Evolutionary conservation across 2,113 vertebrate species (phyloP).

Genomic region (Periophthalmus modestus): DNA sequence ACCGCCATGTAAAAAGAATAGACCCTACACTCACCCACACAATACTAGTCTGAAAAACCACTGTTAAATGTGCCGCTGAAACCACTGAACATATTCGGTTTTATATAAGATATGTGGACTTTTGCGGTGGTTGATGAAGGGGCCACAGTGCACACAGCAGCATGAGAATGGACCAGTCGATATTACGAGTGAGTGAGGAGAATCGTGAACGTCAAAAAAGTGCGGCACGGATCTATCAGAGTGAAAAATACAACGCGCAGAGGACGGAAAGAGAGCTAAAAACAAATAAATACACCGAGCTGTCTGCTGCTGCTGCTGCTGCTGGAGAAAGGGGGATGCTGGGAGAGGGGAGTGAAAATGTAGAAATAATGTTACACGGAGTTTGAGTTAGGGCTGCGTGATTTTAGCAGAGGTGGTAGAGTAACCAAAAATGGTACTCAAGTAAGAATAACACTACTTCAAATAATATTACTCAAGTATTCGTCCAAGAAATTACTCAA

Average conservation of each 20-base stretch:
- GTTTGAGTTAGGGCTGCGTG: not conserved
- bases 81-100: not conserved
- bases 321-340: conserved; percentile 75
- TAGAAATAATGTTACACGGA: not conserved
- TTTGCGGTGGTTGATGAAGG: not conserved
- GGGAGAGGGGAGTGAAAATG: not conserved
- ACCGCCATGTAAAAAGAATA: not conserved
- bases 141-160: conserved; percentile 15
- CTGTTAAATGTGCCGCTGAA: not conserved
- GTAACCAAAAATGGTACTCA: too few species aligned
- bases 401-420: too few species aligned
- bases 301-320: conserved; percentile 89
- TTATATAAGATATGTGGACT: not conserved
- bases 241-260: conserved; percentile 12
- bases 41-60: not conserved
- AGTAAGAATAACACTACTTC: too few species aligned
- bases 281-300: conserved; percentile 1
- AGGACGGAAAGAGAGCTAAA: conserved; percentile 7
- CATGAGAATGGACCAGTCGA: conserved; percentile 32
- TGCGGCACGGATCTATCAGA: conserved; percentile 32
- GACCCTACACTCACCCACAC: not conserved
- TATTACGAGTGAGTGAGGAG: conserved; percentile 18
- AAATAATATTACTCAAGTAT: too few species aligned
- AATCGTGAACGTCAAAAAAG: conserved; percentile 20
- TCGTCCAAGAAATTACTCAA: too few species aligned